These are phyloP conservation scores for Escarpia spicata DNA, from an alignment of 2,888 invertebrate species.

Conservation along the genomic window DNA sequence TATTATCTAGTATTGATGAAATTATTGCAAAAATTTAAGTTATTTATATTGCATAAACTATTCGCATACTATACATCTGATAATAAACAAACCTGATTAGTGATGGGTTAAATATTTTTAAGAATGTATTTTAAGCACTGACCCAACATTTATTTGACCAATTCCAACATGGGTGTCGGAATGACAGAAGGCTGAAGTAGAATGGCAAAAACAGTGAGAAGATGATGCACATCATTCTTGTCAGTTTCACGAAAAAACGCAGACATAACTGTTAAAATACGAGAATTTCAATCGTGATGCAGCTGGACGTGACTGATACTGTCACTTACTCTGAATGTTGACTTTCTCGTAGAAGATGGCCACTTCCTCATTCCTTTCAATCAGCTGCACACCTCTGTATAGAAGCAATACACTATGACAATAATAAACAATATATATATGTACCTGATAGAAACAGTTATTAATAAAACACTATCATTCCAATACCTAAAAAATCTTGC, in stretches of 20 bases:
- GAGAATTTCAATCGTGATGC: neutral
- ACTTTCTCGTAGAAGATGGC: constrained; percentile 65
- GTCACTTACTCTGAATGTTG: constrained; percentile 61
- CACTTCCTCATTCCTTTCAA: constrained; percentile 65
- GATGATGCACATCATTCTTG: neutral
- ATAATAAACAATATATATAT: neutral
- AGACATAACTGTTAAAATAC: neutral
- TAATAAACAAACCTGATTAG: too few relatives aligned
- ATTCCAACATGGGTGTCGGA: neutral
- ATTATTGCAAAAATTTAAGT: too few relatives aligned
- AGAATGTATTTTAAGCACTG: too few relatives aligned
- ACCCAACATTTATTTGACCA: neutral
- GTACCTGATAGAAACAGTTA: neutral
- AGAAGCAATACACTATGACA: constrained; percentile 17
- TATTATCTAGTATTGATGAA: too few relatives aligned
- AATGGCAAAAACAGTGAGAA: neutral
- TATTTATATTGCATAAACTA: too few relatives aligned
- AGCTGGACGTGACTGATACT: neutral
- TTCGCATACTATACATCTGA: too few relatives aligned
- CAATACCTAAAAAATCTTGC: neutral
- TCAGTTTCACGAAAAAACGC: neutral
- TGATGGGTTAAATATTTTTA: too few relatives aligned
- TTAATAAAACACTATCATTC: neutral
- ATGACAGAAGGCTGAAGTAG: neutral
- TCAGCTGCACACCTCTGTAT: constrained; percentile 63